Base-by-base conservation (phyloP, 2,888 invertebrate species). In the Thera britannica region DNA sequence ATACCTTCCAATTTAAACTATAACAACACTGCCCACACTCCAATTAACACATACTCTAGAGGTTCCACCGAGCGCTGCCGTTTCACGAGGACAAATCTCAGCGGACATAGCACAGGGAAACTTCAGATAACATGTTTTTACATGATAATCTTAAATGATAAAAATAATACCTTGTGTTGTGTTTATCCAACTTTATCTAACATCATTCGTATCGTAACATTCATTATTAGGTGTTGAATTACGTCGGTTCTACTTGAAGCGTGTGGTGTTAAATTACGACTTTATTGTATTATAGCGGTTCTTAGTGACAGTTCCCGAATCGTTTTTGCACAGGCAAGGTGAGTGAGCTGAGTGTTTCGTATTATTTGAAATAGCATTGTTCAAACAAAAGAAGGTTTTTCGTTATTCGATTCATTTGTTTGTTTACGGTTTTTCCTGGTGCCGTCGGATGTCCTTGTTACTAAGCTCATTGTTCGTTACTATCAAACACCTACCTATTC, bases 11-110 rank as follows among this genome's bases (percentile, higher is more conserved):
- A 60, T 66, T 69, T 60, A 60, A 62, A 58, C 55, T 59, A 55
- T 65, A 69, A 63, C 62, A 65, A 52, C 66, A 66, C 52, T 77
- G 71, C 75, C 70, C 67, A 72, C 77, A 79, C 72, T 77, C 72
- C 78, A 84, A 84, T 85, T 84, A 83, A 75, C 80, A 81, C 81
- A 72, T 78, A 72, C 72, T 74, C 76, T 62, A 75, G 76, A 79
- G 73, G 72, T 75, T 73, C 72, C 58, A 62, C 67, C 70, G 70
- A 75, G 74, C 72, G 66, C 74, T 70, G 67, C 67, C 66, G 67
- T 71, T 68, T 65, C 60, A 63, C 71, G 71, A 76, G 71, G 75
- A 77, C 75, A 70, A 74, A 75, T 76, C 75, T 69, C 71, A 56
- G 72, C 74, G 68, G 66, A 71, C 68, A 68, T 70, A 74, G 34